A percentile compares a stretch with the other conserved stretches of the same genome.
Conservation (phyloP, 2,113 vertebrate genomes). For the Suricata suricatta region DNA sequence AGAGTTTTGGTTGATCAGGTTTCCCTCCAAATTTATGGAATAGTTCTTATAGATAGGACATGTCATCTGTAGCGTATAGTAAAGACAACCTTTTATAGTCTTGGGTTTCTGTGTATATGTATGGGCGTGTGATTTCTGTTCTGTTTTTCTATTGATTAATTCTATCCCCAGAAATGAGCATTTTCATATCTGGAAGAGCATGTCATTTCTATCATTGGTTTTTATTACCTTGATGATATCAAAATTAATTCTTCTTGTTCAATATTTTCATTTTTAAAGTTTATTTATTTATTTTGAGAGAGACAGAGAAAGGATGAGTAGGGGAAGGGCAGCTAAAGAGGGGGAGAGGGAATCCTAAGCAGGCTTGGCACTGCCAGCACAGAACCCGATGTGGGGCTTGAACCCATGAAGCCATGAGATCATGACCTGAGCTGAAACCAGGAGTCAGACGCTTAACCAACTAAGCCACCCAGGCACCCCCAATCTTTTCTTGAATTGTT, state of each 20-base stretch:
- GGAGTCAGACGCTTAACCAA: no score
- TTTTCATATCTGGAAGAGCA: not conserved
- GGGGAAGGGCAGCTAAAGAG: no score
- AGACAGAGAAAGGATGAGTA: no score
- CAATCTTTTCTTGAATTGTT: not conserved
- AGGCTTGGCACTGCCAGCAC: no score
- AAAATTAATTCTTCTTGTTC: slow-evolving; percentile 22
- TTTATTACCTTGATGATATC: slow-evolving; percentile 16
- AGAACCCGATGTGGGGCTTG: no score
- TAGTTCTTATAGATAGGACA: not conserved
- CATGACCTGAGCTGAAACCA: no score
- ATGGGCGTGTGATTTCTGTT: not conserved
- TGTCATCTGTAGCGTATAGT: not conserved
- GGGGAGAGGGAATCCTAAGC: no score
- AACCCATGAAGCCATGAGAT: no score
- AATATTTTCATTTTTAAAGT: not conserved
- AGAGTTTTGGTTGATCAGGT: not conserved
- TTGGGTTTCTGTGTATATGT: not conserved
- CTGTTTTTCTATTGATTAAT: not conserved
- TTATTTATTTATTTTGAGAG: no score
- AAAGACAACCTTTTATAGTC: not conserved
- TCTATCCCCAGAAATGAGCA: not conserved
- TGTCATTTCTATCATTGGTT: not conserved
- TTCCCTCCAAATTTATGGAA: not conserved
- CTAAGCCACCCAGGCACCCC: no score